phyloP scores from a whole-genome alignment of 2,113 vertebrate genomes.

The Isurus oxyrinchus region DNA sequence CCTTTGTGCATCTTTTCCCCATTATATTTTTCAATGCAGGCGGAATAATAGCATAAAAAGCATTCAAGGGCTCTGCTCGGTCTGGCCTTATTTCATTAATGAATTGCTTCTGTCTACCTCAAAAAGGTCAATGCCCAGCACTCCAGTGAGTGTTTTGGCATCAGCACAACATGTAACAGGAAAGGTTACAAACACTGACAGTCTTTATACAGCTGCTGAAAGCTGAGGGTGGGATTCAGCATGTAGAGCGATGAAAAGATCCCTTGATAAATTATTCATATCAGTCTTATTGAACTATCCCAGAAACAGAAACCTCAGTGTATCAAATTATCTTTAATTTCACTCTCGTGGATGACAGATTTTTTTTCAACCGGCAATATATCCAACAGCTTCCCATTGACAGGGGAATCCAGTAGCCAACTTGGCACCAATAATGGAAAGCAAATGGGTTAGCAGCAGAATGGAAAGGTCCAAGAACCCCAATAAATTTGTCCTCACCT shows the following conservation, averaged over 20 bases:
- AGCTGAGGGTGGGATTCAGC: constrained; percentile 22
- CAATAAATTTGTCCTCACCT: neutral
- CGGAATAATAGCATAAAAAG: neutral
- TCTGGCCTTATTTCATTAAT: neutral
- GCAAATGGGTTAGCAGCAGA: neutral
- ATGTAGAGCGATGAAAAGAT: neutral
- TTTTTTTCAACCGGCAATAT: neutral
- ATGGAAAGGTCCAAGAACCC: neutral
- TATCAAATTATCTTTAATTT: neutral
- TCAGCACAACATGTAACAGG: neutral
- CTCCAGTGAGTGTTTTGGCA: constrained; percentile 1
- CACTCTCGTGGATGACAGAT: neutral
- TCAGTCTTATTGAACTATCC: neutral
- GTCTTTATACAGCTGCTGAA: neutral
- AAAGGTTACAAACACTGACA: neutral
- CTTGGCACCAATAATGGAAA: neutral
- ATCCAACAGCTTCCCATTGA: neutral
- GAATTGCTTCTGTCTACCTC: neutral
- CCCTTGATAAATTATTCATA: constrained; percentile 20
- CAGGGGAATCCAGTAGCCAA: neutral
- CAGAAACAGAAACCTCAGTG: neutral
- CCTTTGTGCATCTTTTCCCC: neutral
- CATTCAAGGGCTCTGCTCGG: neutral
- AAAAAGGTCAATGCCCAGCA: neutral
- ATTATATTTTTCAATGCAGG: neutral